Base-by-base conservation (phyloP, 2,888 invertebrate genomes). In the Tetropium fuscum region DNA sequence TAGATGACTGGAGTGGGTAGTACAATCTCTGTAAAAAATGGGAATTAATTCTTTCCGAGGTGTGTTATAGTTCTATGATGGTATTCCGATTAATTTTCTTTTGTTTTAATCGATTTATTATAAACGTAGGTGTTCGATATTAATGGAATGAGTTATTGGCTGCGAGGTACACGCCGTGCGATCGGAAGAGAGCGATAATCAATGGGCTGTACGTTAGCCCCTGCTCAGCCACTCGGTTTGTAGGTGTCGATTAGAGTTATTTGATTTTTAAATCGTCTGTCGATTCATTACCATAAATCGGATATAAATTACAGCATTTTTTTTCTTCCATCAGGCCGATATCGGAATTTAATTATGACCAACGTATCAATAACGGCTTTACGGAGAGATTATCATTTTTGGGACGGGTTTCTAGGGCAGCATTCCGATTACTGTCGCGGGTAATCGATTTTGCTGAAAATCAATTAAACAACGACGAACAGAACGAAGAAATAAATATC, bases 1-100 rank as follows among this genome's bases (percentile, higher is more conserved):
- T 82, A 81, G 82, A 82, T 82, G 81, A 81, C 79, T 73, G 74
- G 80, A 78, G 80, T 81, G 80, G 81, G 81, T 76, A 73, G 79
- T 68, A 75, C 76, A 73, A 78, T 79, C 79, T 72, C 69, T 64
- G 68, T 71, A 76, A 78, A 79, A 69, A 77, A 77, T 75, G 71
- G 75, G 79, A 79, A 80, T 81, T 81, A 81, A 81, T 81, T 81
- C 80, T 81, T 81, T 81, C 76, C 69, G 74, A 80, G 77, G 79
- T 78, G 80, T 80, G 80, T 75, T 79, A 77, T 74, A 77, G 68
- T 75, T 76, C 53, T 63, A 66, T 69, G 65, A 63, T 64, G 75
- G 75, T 76, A 76, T 77, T 76, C 75, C 78, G 79, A 80, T 81
- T 78, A 80, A 80, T 75, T 76, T 74, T 70, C 71, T 77, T 68